Evolutionary conservation across 2,888 invertebrate genomes (phyloP).

Genomic region (Chymomyza fuscimana): DNA sequence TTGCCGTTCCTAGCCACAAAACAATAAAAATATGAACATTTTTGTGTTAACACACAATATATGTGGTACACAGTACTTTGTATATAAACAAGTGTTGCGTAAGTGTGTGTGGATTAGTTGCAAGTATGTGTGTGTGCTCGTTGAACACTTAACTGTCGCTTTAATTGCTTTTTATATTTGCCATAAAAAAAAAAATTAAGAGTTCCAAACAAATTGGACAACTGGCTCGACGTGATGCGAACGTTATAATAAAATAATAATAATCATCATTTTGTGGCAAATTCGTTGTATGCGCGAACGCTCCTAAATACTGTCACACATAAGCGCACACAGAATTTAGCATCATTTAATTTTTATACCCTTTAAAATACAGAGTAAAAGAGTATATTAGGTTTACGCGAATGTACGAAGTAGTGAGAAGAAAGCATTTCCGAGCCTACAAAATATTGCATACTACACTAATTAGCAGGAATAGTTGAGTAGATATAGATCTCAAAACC

Average conservation of each 20-base stretch:
- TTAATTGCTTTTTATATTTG: conserved; percentile 61
- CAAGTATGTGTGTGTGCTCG: conserved; percentile 18
- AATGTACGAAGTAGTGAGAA: no score
- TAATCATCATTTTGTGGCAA: conserved; percentile 64
- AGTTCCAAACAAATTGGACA: conserved; percentile 18
- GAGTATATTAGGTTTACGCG: no score
- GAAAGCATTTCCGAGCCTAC: no score
- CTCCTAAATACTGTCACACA: conserved; percentile 16
- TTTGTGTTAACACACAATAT: conserved; percentile 6
- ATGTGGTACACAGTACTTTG: background rate
- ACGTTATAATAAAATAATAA: conserved; percentile 58
- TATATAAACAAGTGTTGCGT: background rate
- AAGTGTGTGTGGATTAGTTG: no score
- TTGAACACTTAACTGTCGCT: conserved; percentile 25
- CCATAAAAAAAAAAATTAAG: conserved; percentile 13
- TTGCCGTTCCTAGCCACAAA: conserved; percentile 10
- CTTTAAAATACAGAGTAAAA: no score
- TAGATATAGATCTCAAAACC: no score
- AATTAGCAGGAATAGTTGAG: no score
- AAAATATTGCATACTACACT: no score
- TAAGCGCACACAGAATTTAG: conserved; percentile 5
- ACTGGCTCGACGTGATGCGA: conserved; percentile 26
- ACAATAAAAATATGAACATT: conserved; percentile 45
- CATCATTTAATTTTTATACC: background rate
- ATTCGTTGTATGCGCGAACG: conserved; percentile 53